Evolutionary conservation across 2,113 vertebrate genomes (phyloP).

Genomic region (Thunnus thynnus): DNA sequence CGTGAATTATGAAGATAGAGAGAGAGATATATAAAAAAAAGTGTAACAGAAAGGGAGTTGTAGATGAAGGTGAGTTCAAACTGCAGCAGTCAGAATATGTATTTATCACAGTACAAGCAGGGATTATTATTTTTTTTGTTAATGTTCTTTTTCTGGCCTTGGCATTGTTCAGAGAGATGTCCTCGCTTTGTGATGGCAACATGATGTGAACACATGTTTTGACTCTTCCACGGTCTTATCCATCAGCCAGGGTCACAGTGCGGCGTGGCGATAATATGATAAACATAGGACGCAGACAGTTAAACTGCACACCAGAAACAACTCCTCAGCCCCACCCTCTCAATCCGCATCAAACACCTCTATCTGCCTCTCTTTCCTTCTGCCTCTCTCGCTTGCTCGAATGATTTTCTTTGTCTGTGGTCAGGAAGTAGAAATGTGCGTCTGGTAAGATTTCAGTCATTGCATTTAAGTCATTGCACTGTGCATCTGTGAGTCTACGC

Average conservation of each 20-base stretch:
- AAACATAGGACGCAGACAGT: slow-evolving; percentile 43
- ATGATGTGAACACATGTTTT: not conserved
- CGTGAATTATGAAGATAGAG: slow-evolving; percentile 46
- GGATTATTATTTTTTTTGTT: not conserved
- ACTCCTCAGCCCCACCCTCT: slow-evolving; percentile 53
- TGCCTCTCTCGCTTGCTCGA: slow-evolving; percentile 51
- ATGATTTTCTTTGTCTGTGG: slow-evolving; percentile 64
- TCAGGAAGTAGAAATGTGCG: slow-evolving; percentile 80
- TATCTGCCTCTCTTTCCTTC: slow-evolving; percentile 21
- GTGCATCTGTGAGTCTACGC: slow-evolving; percentile 51
- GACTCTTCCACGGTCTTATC: slow-evolving; percentile 7
- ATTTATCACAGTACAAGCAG: not conserved
- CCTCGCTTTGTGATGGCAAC: slow-evolving; percentile 43
- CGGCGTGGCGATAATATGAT: slow-evolving; percentile 49
- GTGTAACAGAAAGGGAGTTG: not conserved
- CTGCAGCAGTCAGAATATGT: not conserved
- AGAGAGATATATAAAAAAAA: not conserved
- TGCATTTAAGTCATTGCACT: slow-evolving; percentile 49
- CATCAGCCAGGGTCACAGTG: slow-evolving; percentile 8
- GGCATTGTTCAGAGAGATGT: slow-evolving; percentile 5
- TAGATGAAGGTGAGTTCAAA: slow-evolving; percentile 1
- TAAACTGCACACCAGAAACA: slow-evolving; percentile 48
- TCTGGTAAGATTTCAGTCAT: slow-evolving; percentile 60
- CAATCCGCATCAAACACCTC: slow-evolving; percentile 23
- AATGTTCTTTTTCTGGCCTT: not conserved